Conservation (phyloP, 2,113 vertebrate species). For the Gambusia affinis region DNA sequence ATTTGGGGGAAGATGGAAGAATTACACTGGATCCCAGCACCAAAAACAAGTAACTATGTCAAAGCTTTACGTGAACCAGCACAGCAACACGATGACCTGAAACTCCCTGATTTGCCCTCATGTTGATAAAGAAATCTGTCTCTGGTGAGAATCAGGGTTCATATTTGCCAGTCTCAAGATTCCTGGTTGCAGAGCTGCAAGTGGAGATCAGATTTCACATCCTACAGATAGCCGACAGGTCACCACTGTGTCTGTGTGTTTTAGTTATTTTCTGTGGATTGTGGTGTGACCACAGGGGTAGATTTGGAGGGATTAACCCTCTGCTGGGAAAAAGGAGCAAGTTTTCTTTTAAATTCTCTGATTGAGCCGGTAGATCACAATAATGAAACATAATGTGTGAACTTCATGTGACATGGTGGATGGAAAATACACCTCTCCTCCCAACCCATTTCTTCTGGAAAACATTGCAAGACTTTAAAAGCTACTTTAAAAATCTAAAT, state of each 20-base stretch:
- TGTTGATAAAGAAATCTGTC: constrained; percentile 45
- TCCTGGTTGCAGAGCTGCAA: constrained; percentile 18
- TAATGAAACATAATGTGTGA: constrained; percentile 41
- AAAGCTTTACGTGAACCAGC: constrained; percentile 37
- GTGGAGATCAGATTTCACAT: constrained; percentile 55
- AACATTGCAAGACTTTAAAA: no score
- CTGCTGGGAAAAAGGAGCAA: constrained; percentile 33
- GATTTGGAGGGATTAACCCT: constrained; percentile 60
- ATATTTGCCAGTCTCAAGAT: constrained; percentile 28
- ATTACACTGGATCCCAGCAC: constrained; percentile 57
- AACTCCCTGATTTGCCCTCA: constrained; percentile 17
- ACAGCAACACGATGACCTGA: constrained; percentile 8
- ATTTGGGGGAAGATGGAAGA: constrained; percentile 35
- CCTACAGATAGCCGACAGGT: constrained; percentile 29
- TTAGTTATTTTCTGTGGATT: constrained; percentile 34
- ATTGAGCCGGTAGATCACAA: constrained; percentile 49
- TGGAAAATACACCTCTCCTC: not conserved
- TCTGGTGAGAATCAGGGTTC: constrained; percentile 41
- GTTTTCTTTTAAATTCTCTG: constrained; percentile 50
- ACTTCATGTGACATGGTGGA: not conserved
- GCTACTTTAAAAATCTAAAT: not conserved
- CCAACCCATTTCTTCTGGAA: no score
- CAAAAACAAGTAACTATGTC: constrained; percentile 37
- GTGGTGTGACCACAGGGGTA: constrained; percentile 1
- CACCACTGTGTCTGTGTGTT: constrained; percentile 30